phyloP scores from a whole-genome alignment of 2,113 vertebrate species.

The Dipodomys merriami region DNA sequence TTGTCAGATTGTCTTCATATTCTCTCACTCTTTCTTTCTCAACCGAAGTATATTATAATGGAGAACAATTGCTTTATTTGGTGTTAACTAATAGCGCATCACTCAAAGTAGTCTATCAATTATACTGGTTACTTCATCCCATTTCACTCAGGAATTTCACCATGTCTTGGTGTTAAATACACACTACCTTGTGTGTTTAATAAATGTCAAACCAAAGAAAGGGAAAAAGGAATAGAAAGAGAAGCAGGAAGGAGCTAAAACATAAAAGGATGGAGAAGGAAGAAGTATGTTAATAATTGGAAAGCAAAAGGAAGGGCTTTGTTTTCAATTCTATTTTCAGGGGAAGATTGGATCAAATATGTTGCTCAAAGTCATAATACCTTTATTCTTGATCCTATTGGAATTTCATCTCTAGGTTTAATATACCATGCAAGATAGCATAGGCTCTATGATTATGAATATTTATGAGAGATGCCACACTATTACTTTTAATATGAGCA shows the following conservation, averaged over 20 bases:
- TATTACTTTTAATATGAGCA: slow-evolving; percentile 44
- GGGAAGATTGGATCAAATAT: slow-evolving; percentile 16
- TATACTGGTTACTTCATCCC: not conserved
- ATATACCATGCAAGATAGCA: slow-evolving; percentile 45
- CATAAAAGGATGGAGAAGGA: not conserved
- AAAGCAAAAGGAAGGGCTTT: slow-evolving; percentile 10
- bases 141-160: not conserved
- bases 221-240: not conserved
- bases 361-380: not conserved
- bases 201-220: not conserved
- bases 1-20: not conserved
- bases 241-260: not conserved
- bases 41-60: not conserved
- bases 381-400: slow-evolving; percentile 48
- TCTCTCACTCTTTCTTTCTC: not conserved
- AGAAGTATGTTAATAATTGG: not conserved
- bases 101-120: not conserved
- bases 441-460: slow-evolving; percentile 53
- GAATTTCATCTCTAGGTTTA: slow-evolving; percentile 66
- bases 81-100: not conserved
- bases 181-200: not conserved
- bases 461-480: slow-evolving; percentile 48
- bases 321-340: not conserved
- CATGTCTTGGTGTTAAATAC: not conserved
- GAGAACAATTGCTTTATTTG: not conserved